Percentiles rank a stretch among this genome's conserved stretches.
Evolutionary conservation across 2,113 vertebrate species (phyloP).

Genomic region (Xiphias gladius): DNA sequence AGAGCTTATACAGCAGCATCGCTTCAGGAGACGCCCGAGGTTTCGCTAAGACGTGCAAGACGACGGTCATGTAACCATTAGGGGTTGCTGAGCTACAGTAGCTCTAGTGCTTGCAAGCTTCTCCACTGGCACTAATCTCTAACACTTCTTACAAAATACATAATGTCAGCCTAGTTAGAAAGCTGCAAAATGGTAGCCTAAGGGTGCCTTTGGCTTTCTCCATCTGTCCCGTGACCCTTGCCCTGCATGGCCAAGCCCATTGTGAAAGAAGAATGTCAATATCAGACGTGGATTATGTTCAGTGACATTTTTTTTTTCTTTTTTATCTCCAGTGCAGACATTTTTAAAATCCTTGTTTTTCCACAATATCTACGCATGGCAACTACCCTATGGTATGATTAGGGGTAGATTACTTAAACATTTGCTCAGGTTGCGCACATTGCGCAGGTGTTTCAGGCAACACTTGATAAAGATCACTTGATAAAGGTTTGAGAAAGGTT

Average conservation of each 20-base stretch:
- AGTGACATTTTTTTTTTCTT: no score
- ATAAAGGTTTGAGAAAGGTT: no score
- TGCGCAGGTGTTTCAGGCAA: background rate
- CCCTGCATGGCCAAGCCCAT: background rate
- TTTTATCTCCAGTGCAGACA: no score
- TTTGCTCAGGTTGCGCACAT: background rate
- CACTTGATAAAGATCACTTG: background rate
- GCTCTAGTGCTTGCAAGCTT: background rate
- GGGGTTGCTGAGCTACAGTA: constrained; percentile 16
- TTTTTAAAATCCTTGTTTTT: background rate
- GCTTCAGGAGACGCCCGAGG: background rate
- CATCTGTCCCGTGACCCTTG: background rate
- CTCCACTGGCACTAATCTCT: background rate
- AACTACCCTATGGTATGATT: background rate
- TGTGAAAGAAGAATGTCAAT: background rate
- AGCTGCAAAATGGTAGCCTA: background rate
- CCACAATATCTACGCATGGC: background rate
- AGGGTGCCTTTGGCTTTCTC: background rate
- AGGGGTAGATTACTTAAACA: background rate
- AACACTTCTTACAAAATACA: constrained; percentile 4
- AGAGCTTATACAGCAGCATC: background rate
- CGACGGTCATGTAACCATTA: constrained; percentile 2
- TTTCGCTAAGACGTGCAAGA: background rate
- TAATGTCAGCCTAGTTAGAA: background rate
- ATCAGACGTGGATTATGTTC: no score